Percentiles rank a stretch among this genome's conserved stretches.
These are phyloP conservation scores for Bathynomus jamesi DNA, from an alignment of 1,140 invertebrate species.

Conservation along the genomic window DNA sequence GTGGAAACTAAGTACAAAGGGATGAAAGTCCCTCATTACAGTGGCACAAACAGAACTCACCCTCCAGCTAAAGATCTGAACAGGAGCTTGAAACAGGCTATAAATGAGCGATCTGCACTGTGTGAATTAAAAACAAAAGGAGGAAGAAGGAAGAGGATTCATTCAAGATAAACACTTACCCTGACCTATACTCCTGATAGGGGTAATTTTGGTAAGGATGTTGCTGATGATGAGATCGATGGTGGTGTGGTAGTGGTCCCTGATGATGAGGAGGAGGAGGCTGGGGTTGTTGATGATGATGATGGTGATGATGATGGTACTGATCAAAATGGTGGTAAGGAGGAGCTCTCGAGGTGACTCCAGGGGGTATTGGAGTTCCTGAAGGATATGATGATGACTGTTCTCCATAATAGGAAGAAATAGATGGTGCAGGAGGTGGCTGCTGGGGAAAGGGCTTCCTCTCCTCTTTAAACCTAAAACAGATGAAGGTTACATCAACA, in stretches of 20 bases:
- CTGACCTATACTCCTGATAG: conserved; percentile 21
- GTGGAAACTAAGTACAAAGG: too few relatives aligned
- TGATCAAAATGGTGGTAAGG: conserved; percentile 5
- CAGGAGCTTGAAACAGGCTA: too few relatives aligned
- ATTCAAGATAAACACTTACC: conserved; percentile 9
- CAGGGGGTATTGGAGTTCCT: background rate
- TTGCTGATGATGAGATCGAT: conserved; percentile 20
- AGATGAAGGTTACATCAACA: too few relatives aligned
- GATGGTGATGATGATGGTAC: conserved; percentile 3
- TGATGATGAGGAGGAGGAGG: conserved; percentile 14
- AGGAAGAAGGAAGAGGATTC: too few relatives aligned
- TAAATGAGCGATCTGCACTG: too few relatives aligned
- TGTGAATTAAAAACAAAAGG: too few relatives aligned
- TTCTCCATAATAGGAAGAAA: too few relatives aligned
- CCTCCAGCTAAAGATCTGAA: too few relatives aligned
- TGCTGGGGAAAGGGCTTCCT: background rate
- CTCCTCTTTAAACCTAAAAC: background rate
- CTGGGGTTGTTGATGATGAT: conserved; percentile 8
- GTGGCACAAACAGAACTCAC: too few relatives aligned
- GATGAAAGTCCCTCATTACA: too few relatives aligned
- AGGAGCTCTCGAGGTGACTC: background rate
- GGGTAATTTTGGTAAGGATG: conserved; percentile 23
- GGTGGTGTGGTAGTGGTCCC: conserved; percentile 13
- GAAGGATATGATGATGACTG: background rate
- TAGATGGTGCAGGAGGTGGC: background rate